A percentile compares a stretch with the other conserved stretches of the same genome.
Evolutionary conservation across 1,140 invertebrate genomes (phyloP).

Genomic region (Sinella curviseta): DNA sequence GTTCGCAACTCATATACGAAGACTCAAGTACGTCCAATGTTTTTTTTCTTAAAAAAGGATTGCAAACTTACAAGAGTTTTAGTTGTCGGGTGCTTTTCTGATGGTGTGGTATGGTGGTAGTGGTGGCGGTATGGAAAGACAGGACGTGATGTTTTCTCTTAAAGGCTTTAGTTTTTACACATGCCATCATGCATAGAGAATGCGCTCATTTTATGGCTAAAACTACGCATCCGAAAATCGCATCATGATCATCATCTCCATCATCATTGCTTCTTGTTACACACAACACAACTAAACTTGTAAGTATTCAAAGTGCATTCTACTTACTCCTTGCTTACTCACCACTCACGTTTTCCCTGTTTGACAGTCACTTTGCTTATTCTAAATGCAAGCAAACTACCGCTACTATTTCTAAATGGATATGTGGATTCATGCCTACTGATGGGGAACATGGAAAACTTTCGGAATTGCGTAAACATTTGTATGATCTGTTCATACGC

Average conservation of each 20-base stretch:
- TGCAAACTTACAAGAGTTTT: too few species aligned
- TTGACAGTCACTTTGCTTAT: not conserved
- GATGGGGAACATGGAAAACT: not conserved
- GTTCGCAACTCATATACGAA: too few species aligned
- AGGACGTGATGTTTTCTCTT: not conserved
- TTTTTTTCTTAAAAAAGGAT: not conserved
- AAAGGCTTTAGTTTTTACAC: not conserved
- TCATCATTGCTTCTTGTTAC: not conserved
- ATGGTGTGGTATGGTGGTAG: too few species aligned
- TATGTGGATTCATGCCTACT: too few species aligned
- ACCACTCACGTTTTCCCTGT: not conserved
- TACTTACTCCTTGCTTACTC: too few species aligned
- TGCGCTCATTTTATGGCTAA: too few species aligned
- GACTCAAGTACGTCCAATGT: not conserved
- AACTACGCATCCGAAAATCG: too few species aligned
- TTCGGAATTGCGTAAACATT: not conserved
- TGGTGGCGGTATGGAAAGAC: not conserved
- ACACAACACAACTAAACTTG: not conserved
- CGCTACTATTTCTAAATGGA: too few species aligned
- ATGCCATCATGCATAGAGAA: not conserved
- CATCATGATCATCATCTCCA: too few species aligned
- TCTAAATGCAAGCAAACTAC: too few species aligned
- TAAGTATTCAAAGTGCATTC: conserved; percentile 11
- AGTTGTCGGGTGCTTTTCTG: too few species aligned
- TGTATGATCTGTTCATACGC: not conserved